Evolutionary conservation across 2,888 invertebrate species (phyloP), one percentile per base, ranked within the genome.

Genomic region (Cancer borealis): DNA sequence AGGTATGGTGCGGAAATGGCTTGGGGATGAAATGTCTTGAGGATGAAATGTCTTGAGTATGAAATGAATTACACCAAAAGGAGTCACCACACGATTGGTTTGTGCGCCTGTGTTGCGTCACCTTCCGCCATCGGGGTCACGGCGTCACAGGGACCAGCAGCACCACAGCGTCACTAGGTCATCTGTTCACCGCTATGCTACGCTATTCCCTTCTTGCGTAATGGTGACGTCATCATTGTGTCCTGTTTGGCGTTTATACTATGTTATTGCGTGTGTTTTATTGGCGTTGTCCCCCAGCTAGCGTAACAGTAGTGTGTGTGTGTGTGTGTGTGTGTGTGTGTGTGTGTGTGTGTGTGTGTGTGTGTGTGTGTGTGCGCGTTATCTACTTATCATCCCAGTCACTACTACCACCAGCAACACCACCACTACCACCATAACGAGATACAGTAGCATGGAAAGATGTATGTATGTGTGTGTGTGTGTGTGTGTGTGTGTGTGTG

Each of bases 391-490:
- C 49, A 12, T 3, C 12, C 6, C 12, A 49, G 49, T 12, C 6
- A 10, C 1, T 49, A 49, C 12, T 12, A 49, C 49, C 49, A 49
- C 12, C 49, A 49, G 3, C 49, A 49, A 1, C 49, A 49, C 12
- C 10, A 49, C 49, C 49, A 49, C 12, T 10, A 49, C 49, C 49
- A 49, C 12, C 12, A 54, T 12, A 54, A 17, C 54, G 17, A 10
- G 12, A 10, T 14, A 39, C 17, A 54, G 12, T 12, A 54, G 10
- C 17, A 54, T 12, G 54, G 54, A 3, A 54, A 12, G 12, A n/a
- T 66, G 66, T n/a, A n/a, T 66, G 66, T 66, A n/a, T 66, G n/a
- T 66, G 66, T 66, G 66, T 66, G 66, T 66, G 66, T 66, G 66
- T 66, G 66, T 66, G 66, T 66, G 66, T 66, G 66, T 66, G 66